Base-by-base conservation (phyloP, 2,113 vertebrate genomes). In the Oriolus oriolus region DNA sequence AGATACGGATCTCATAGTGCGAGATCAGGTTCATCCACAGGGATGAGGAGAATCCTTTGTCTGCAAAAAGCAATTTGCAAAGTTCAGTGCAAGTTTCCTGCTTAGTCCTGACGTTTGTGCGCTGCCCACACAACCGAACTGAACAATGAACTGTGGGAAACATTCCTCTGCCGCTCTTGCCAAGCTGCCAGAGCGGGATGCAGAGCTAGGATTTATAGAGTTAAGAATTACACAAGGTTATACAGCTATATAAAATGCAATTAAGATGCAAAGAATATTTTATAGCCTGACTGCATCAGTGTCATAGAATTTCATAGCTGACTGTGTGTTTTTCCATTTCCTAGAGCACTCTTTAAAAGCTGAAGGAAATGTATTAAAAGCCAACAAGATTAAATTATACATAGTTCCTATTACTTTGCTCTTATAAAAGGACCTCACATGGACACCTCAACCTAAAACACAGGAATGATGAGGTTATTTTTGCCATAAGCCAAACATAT, bases 341-440 rank as follows among this genome's bases (percentile, higher is more conserved):
- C 96, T 97, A 92, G 77, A 95, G 93, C 92, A 93, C 81, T 91
- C 74, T 97, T 95, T 96, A 92, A 89, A 95, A 97, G 93, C 81
- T 95, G 93, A 94, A 95, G 94, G 82, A 93, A 96, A 93, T 45
- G 52, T 85, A 95, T 93, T 91, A 93, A 97, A 96, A 92, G 89
- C 86, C 86, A 95, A 82, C 31, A 6, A 88, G 92, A 95, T 89
- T 94, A 92, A 95, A 91, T 92, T 79, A 83, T 91, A 84, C 84
- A 78, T 95, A 85, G 92, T 93, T 90, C 78, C 85, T 87, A 94
- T 85, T 95, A 93, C 90, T 96, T 69, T 39, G 80, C 87, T 92
- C 84, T 87, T 92, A 90, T 96, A 95, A 97, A 97, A 84, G 74
- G 90, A 95, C 87, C 80, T 80, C 76, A 86, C 81, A 95, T 96